phyloP scores from a whole-genome alignment of 1,140 invertebrate species.

The Drosophila asahinai region DNA sequence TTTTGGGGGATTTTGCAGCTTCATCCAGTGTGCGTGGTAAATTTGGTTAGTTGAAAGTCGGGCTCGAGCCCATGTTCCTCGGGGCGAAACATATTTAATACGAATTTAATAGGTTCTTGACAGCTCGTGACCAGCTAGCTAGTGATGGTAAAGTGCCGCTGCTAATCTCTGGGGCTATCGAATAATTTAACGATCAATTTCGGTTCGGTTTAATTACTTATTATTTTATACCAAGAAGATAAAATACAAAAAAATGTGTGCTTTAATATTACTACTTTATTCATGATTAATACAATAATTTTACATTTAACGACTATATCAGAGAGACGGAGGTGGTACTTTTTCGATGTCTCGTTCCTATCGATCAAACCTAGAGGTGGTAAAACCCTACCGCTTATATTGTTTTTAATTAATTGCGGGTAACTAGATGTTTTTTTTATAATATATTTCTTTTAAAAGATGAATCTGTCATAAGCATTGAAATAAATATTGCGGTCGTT shows the following conservation, averaged over 20 bases:
- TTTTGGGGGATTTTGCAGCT: conserved; percentile 92
- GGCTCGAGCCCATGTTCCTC: conserved; percentile 62
- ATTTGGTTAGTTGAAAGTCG: conserved; percentile 90
- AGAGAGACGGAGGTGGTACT: not conserved
- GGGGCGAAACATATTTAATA: conserved; percentile 66
- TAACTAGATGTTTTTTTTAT: too few species aligned
- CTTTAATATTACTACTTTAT: not conserved
- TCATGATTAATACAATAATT: not conserved
- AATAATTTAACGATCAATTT: conserved; percentile 5
- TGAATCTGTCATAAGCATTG: not conserved
- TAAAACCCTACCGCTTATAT: not conserved
- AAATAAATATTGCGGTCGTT: conserved; percentile 11
- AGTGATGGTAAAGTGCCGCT: conserved; percentile 6
- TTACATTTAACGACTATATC: not conserved
- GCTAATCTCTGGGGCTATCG: not conserved
- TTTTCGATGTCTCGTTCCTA: conserved; percentile 1
- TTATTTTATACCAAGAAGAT: not conserved
- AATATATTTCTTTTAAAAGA: conserved; percentile 7
- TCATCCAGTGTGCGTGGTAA: conserved; percentile 92
- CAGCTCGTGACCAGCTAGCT: not conserved
- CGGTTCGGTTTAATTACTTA: too few species aligned
- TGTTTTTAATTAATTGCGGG: too few species aligned
- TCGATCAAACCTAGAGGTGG: conserved; percentile 6
- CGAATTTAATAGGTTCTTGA: not conserved
- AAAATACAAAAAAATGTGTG: not conserved